Evolutionary conservation across 2,888 invertebrate species (phyloP), one percentile per base, ranked within the genome.

Genomic region (Pristionchus maxplancki): DNA sequence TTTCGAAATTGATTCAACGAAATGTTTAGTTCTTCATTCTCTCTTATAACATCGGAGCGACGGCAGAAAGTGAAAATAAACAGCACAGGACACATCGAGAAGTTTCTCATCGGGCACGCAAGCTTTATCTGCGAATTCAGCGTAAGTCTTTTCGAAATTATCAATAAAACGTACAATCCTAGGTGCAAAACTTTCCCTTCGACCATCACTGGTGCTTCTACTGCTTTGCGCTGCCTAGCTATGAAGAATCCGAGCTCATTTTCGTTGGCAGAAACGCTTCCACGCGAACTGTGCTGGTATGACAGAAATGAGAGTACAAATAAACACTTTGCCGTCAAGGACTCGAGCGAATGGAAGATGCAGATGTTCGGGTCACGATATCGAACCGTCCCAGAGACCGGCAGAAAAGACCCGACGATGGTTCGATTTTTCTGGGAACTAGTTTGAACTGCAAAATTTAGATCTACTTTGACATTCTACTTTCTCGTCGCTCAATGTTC

Each of bases 131-230:
- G 82, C 53, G 82, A 83, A 8, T 83, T 83, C 53, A 53, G 53
- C 28, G 82, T 83, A 34, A 0, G 71, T n/a, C n/a, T n/a, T n/a
- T n/a, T n/a, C n/a, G n/a, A n/a, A 20, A 78, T 15, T 15, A 34
- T 4, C n/a, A n/a, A n/a, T n/a, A n/a, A 40, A 71, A 37, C 9
- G 20, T 6, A 44, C n/a, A n/a, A n/a, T n/a, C n/a, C n/a, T n/a
- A 83, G 82, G 53, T 83, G 1, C 20, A 50, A 31, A 53, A 50
- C 34, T 83, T 83, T 34, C 82, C 82, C 13, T 83, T 83, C 82
- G 82, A 83, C 17, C 50, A 53, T 5, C 82, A 83, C 82, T 83
- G 82, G 82, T 83, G 82, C 82, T 83, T 83, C 53, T 83, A 83
- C 82, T 83, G 82, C 53, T 83, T 83, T 9, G 53, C 82, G 6